phyloP scores from a whole-genome alignment of 2,888 invertebrate species.

The Portevinia maculata region DNA sequence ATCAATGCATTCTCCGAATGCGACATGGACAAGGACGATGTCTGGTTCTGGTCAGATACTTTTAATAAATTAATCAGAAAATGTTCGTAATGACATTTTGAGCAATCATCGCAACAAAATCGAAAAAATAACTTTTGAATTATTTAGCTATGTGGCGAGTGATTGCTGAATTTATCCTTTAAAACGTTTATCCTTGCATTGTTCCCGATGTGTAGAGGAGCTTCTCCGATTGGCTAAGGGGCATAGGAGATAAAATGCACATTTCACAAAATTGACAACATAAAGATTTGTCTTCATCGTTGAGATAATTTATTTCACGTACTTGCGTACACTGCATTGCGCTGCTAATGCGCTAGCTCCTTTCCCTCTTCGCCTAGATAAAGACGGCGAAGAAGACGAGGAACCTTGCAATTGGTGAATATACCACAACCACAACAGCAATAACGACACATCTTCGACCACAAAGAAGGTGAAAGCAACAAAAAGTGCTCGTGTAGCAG shows the following conservation, averaged over 20 bases:
- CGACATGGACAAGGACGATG: slow-evolving; percentile 48
- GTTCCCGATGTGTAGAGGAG: not conserved
- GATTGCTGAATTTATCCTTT: slow-evolving; percentile 49
- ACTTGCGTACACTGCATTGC: slow-evolving; percentile 52
- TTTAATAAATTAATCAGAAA: slow-evolving; percentile 73
- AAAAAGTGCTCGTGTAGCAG: slow-evolving; percentile 49
- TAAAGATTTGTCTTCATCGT: slow-evolving; percentile 74
- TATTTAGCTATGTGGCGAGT: slow-evolving; percentile 69
- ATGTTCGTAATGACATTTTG: slow-evolving; percentile 70
- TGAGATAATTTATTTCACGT: slow-evolving; percentile 72
- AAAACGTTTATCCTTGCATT: slow-evolving; percentile 28
- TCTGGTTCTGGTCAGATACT: slow-evolving; percentile 43
- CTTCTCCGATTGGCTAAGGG: slow-evolving; percentile 7
- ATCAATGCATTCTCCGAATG: not conserved
- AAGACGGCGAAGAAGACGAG: not conserved
- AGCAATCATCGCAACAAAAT: slow-evolving; percentile 67
- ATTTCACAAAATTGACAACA: slow-evolving; percentile 73
- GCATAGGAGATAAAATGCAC: slow-evolving; percentile 64
- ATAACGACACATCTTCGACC: slow-evolving; percentile 55
- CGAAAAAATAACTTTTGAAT: slow-evolving; percentile 63
- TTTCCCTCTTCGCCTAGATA: not conserved
- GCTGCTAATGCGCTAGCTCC: slow-evolving; percentile 56
- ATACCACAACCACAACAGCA: slow-evolving; percentile 24
- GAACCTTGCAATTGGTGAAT: slow-evolving; percentile 67
- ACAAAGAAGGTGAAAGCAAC: slow-evolving; percentile 72